Conservation (phyloP, 1,140 invertebrate species). For the Neocloeon triangulifer region DNA sequence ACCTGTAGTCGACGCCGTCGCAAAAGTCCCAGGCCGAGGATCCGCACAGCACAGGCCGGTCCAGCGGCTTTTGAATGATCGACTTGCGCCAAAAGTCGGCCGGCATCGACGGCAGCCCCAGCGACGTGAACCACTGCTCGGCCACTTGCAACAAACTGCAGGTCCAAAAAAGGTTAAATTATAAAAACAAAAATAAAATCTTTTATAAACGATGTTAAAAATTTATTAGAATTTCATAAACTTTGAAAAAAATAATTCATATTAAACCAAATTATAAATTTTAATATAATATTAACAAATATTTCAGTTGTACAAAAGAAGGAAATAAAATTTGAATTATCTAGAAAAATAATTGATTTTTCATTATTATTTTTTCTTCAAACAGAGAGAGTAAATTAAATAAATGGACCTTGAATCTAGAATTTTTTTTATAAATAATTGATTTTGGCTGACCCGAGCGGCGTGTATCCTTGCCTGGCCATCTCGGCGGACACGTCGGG, state of each 20-base stretch:
- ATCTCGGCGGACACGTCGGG: constrained; percentile 55
- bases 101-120: constrained; percentile 52
- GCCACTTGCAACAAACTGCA: constrained; percentile 57
- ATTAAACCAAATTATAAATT: too few species aligned
- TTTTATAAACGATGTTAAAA: too few species aligned
- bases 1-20: constrained; percentile 59
- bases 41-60: constrained; percentile 54
- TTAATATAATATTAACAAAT: too few species aligned
- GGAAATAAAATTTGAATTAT: too few species aligned
- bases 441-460: constrained; percentile 25
- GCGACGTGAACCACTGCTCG: constrained; percentile 57
- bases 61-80: constrained; percentile 42
- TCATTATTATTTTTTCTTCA: too few species aligned
- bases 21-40: constrained; percentile 79
- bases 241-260: too few species aligned
- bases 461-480: constrained; percentile 44
- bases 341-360: too few species aligned
- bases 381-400: too few species aligned
- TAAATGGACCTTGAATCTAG: constrained; percentile 4
- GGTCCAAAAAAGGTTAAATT: too few species aligned
- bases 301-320: too few species aligned
- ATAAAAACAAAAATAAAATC: too few species aligned
- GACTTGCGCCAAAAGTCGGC: constrained; percentile 61
- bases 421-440: not conserved
- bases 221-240: too few species aligned